Conservation (phyloP, 2,113 vertebrate species). For the Guaruba guarouba region DNA sequence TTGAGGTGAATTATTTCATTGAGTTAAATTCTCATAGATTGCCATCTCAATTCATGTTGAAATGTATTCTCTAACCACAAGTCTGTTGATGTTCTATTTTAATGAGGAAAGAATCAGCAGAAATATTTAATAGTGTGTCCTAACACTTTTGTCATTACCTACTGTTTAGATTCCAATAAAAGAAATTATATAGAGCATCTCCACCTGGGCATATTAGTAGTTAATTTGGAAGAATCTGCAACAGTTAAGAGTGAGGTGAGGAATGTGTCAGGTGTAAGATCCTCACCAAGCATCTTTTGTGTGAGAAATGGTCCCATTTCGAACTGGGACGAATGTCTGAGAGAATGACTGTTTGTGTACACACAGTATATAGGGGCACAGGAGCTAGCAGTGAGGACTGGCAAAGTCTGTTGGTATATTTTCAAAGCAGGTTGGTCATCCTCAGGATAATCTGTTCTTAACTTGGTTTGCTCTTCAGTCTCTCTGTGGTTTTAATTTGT, state of each 20-base stretch:
- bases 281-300: not conserved
- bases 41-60: not conserved
- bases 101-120: not conserved
- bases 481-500: not conserved
- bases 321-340: not conserved
- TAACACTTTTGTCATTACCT: not conserved
- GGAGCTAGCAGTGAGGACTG: not conserved
- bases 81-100: not conserved
- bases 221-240: not conserved
- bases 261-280: not conserved
- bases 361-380: not conserved
- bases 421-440: not conserved
- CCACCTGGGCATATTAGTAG: not conserved
- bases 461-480: not conserved
- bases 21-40: not conserved
- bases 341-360: not conserved
- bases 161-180: not conserved
- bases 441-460: not conserved
- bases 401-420: not conserved
- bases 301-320: not conserved
- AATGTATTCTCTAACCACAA: not conserved
- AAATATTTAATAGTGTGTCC: not conserved
- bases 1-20: not conserved
- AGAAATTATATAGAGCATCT: not conserved
- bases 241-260: not conserved